Evolutionary conservation across 1,140 invertebrate species (phyloP).

Genomic region (Andricus grossulariae): DNA sequence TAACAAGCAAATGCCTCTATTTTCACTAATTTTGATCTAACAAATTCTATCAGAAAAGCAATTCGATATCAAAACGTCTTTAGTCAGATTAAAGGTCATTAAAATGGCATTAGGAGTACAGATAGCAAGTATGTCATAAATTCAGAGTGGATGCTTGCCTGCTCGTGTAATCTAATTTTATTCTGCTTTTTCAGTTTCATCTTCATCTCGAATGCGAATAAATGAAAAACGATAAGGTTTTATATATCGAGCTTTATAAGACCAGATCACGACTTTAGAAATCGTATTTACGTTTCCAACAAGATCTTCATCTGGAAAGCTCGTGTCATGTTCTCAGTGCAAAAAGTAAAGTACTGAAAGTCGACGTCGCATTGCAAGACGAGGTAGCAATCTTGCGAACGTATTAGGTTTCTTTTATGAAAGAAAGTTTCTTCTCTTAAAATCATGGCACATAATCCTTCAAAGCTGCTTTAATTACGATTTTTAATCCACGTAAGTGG

Average conservation of each 20-base stretch:
- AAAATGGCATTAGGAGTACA: constrained; percentile 3
- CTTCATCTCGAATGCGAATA: neutral
- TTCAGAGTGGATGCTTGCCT: neutral
- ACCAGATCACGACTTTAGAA: neutral
- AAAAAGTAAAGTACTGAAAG: constrained; percentile 21
- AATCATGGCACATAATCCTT: neutral
- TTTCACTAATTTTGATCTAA: neutral
- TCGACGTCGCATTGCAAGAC: neutral
- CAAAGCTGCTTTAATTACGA: too few species aligned
- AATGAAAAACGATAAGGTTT: neutral
- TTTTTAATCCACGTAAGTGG: too few species aligned
- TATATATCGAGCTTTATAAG: neutral
- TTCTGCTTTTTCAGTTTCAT: neutral
- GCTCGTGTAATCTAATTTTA: neutral
- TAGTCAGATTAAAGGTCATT: constrained; percentile 3
- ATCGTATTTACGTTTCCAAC: constrained; percentile 22
- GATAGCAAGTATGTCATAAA: neutral
- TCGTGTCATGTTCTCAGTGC: constrained; percentile 11
- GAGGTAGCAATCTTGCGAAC: constrained; percentile 3
- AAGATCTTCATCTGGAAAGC: constrained; percentile 28
- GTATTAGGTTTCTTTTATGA: constrained; percentile 11
- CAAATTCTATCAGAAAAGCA: neutral
- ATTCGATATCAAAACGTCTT: constrained; percentile 2
- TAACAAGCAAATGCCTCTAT: too few species aligned
- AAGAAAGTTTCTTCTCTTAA: constrained; percentile 2